Base-by-base conservation (phyloP, 2,888 invertebrate species). In the Drosophila flavopinicola region DNA sequence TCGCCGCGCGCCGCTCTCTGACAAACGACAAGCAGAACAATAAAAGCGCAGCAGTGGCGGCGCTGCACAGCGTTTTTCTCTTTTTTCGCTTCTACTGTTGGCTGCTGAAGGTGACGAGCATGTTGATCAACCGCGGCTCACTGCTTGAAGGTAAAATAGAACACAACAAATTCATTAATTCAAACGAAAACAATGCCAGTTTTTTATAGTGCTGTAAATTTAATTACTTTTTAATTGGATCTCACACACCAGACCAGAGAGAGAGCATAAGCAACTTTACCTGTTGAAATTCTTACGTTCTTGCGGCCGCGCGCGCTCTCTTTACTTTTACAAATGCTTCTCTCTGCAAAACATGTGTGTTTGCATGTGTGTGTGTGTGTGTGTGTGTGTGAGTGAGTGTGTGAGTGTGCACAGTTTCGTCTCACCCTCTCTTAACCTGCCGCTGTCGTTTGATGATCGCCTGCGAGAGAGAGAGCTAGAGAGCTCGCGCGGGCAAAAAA, bases 81-180 rank as follows among this genome's bases (percentile, higher is more conserved):
- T 85, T 80, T 37, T 75, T 78, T 74, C 79, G 73, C 52, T 69
- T 73, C 49, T 72, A 69, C 79, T 83, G 66, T 56, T 75, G 75
- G 73, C 61, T 84, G 58, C 33, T 66, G 59, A 79, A 66, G 53
- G 68, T 74, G 48, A 63, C 77, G 48, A 80, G 61, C 65, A 82
- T 86, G 86, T 77, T 84, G 77, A 75, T 82, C 60, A 82, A 82
- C 24, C 84, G 80, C 63, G 85, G 85, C 17, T 86, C 82, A 39
- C 70, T 82, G 17, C 68, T 72, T 29, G 82, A 82, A 82, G 86
- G 86, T 86, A 82, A 75, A 32, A 49, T 4, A 38, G 6, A 63
- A 20, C 24, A 13, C 11, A 53, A 17, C 27, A 35, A 13, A 39
- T 15, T 11, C 11, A 29, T 33, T 11, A 49, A 51, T 20, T n/a